Percentiles rank a stretch among this genome's conserved stretches.
Conservation (phyloP, 1,140 invertebrate species). For the Mamestra configurata region DNA sequence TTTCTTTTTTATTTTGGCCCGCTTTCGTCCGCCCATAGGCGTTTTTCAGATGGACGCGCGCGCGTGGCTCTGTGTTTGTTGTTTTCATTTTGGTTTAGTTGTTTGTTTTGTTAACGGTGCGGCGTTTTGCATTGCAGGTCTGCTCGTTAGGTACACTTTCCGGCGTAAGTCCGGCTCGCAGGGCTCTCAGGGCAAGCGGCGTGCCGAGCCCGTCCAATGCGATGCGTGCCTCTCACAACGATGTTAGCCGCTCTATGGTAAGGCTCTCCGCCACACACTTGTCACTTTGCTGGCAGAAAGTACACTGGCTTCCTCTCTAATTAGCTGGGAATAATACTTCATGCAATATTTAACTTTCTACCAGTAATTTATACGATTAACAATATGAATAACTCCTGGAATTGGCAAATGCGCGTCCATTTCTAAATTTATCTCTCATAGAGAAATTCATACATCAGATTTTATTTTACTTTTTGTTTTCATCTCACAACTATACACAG, state of each 20-base stretch:
- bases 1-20: conserved; percentile 73
- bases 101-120: conserved; percentile 86
- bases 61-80: conserved; percentile 70
- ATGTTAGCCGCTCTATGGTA: conserved; percentile 87
- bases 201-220: conserved; percentile 85
- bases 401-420: conserved; percentile 70
- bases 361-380: conserved; percentile 60
- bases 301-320: conserved; percentile 34
- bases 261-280: conserved; percentile 74
- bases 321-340: background rate
- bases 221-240: conserved; percentile 88
- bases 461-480: conserved; percentile 54
- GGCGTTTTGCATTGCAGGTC: conserved; percentile 88
- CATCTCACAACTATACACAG: conserved; percentile 42
- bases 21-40: conserved; percentile 82
- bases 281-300: conserved; percentile 62
- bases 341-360: conserved; percentile 53
- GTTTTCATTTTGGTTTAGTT: conserved; percentile 74
- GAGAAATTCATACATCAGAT: conserved; percentile 58
- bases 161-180: conserved; percentile 88
- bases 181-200: conserved; percentile 86
- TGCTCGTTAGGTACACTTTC: conserved; percentile 89
- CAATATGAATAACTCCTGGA: conserved; percentile 35
- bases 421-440: conserved; percentile 59
- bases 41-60: conserved; percentile 85